Evolutionary conservation across 1,140 invertebrate species (phyloP).

Genomic region (Diuraphis noxia): DNA sequence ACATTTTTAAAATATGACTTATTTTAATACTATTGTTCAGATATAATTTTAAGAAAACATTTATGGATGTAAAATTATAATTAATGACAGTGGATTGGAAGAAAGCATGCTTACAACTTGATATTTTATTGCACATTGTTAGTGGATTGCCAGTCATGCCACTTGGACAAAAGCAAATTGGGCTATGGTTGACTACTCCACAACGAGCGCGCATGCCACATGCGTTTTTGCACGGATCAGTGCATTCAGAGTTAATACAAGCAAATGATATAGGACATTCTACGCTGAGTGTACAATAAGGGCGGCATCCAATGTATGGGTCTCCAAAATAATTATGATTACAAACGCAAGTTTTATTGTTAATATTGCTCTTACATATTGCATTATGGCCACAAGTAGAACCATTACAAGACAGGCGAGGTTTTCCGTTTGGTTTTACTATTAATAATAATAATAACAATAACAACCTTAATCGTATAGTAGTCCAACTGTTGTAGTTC

Average conservation of each 20-base stretch:
- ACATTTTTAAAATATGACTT: background rate
- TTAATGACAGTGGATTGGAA: background rate
- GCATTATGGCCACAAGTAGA: conserved; percentile 77
- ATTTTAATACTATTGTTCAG: background rate
- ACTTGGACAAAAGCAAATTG: conserved; percentile 75
- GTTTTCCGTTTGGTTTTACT: conserved; percentile 37
- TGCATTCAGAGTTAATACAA: conserved; percentile 80
- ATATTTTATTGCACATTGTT: conserved; percentile 65
- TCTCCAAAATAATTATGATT: conserved; percentile 66
- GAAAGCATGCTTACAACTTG: conserved; percentile 52
- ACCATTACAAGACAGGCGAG: conserved; percentile 66
- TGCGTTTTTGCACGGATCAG: conserved; percentile 74
- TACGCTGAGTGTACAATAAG: conserved; percentile 77
- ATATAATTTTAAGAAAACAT: conserved; percentile 32
- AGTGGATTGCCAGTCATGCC: conserved; percentile 82
- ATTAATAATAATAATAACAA: conserved; percentile 38
- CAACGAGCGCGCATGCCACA: conserved; percentile 77
- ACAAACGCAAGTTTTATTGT: conserved; percentile 69
- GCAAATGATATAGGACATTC: conserved; percentile 72
- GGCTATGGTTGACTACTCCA: conserved; percentile 78
- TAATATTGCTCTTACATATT: conserved; percentile 67
- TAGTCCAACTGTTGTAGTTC: background rate
- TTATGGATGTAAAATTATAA: background rate
- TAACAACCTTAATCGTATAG: conserved; percentile 1
- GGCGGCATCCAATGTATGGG: conserved; percentile 73